Base-by-base conservation (phyloP, 2,113 vertebrate species). In the Zapornia atra region DNA sequence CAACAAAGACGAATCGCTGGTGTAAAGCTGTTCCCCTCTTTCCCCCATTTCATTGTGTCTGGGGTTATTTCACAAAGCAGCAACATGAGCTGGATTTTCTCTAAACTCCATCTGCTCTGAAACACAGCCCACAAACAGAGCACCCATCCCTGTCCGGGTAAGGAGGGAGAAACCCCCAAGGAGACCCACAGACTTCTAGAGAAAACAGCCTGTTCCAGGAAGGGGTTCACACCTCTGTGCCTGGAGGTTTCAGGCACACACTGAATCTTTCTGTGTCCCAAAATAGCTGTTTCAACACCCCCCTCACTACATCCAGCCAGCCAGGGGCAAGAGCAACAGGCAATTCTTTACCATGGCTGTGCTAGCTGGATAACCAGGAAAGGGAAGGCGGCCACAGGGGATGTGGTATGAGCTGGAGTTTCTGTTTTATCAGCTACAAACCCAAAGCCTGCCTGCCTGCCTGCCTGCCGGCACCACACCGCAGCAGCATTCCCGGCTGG, bases 1-100 rank as follows among this genome's bases (percentile, higher is more conserved):
- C 69, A 89, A 57, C 15, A 36, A 31, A 56, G 72, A 91, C 96
- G 61, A 82, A 89, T 44, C 78, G 51, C 33, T 13, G 48, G 18
- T 57, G 11, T 38, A 42, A 40, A 57, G 26, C 81, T 71, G 31
- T 14, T 94, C 57, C 44, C 5, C 59, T 87, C 40, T 60, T 78
- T 88, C 56, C 72, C 16, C 5, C 63, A 21, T 78, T 78, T 78
- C 77, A 38, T 54, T 1, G 0, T 22, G 31, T 51, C 81, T 51
- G 66, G 24, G 80, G n/a, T 57, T 69, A 26, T 34, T 69, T 66
- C 61, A 29, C 46, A 68, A 64, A 88, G 50, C 57, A 75, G 63
- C 71, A 82, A 24, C 29, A 3, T 0, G 53, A 92, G 63, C 75
- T 90, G 80, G 38, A 29, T 95, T 91, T 91, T 36, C 69, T 70